Percentiles rank a stretch among this genome's conserved stretches.
Conservation (phyloP, 2,113 vertebrate species). For the Murina feae region DNA sequence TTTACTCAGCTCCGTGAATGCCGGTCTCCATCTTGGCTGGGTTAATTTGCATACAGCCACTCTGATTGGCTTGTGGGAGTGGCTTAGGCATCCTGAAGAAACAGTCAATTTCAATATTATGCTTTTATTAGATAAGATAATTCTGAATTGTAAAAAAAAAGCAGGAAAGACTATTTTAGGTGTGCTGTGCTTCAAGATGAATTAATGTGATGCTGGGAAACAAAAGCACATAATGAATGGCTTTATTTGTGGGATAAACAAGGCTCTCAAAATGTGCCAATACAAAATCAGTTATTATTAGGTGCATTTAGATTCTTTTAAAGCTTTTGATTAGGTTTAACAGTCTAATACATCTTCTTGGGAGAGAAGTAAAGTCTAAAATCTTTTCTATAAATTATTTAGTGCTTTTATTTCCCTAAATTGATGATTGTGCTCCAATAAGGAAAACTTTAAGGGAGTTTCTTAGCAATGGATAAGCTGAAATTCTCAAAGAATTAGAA, state of each 20-base stretch:
- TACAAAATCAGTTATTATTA: constrained; percentile 44
- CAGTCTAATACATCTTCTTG: constrained; percentile 32
- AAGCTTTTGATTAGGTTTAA: constrained; percentile 22
- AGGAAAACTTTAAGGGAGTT: constrained; percentile 33
- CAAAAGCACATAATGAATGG: constrained; percentile 19
- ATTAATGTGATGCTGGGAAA: constrained; percentile 32
- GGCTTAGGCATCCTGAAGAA: no score
- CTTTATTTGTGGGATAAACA: constrained; percentile 56
- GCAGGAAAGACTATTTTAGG: constrained; percentile 31
- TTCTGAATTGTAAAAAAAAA: constrained; percentile 35
- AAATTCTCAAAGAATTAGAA: constrained; percentile 37
- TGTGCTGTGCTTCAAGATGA: neutral
- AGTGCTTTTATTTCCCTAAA: constrained; percentile 54
- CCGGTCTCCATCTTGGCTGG: no score
- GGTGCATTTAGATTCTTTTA: constrained; percentile 28
- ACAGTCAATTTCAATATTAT: no score
- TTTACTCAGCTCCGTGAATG: no score
- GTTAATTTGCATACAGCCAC: no score
- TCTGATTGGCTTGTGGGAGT: no score
- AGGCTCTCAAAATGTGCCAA: neutral
- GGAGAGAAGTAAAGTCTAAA: constrained; percentile 35
- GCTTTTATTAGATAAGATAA: no score
- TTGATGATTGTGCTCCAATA: neutral
- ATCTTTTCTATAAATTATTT: constrained; percentile 40
- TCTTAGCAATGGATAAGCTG: constrained; percentile 22